These are phyloP conservation scores for Apodemus speciosus DNA, from an alignment of 2,113 vertebrate species.

Conservation along the genomic window DNA sequence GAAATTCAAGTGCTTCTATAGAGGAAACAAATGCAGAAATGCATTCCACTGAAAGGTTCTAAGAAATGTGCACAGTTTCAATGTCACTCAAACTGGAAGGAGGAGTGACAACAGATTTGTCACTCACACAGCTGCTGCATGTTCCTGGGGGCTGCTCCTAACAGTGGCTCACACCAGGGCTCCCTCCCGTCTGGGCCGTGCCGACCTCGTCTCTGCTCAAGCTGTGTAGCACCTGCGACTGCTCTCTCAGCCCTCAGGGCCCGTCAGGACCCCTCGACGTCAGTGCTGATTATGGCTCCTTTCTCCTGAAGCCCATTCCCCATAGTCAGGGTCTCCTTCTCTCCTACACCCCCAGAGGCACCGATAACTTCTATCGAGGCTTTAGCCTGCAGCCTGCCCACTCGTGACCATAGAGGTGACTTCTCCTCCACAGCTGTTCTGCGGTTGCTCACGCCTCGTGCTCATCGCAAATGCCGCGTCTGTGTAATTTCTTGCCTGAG, in stretches of 20 bases:
- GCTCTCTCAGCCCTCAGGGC: not conserved
- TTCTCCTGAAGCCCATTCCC: not conserved
- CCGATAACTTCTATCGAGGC: not conserved
- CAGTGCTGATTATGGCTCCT: not conserved
- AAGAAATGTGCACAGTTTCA: not conserved
- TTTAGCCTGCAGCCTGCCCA: not conserved
- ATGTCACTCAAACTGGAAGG: not conserved
- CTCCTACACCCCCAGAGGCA: not conserved
- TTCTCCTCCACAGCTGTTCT: not conserved
- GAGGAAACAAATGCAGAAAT: not conserved
- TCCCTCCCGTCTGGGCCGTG: not conserved
- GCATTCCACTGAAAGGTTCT: not conserved
- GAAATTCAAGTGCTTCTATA: not conserved
- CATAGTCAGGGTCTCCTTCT: not conserved
- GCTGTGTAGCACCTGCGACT: not conserved
- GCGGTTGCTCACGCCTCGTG: not conserved
- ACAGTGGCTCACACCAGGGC: not conserved
- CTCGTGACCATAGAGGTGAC: not conserved
- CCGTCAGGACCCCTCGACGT: not conserved
- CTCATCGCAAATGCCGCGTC: fast-evolving
- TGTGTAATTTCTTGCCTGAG: not conserved
- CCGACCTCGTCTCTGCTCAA: too few species aligned
- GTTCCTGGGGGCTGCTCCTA: not conserved
- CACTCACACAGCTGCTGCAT: too few species aligned
- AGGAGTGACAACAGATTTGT: not conserved